phyloP scores from a whole-genome alignment of 2,888 invertebrate genomes.

The Euproctis similis region DNA sequence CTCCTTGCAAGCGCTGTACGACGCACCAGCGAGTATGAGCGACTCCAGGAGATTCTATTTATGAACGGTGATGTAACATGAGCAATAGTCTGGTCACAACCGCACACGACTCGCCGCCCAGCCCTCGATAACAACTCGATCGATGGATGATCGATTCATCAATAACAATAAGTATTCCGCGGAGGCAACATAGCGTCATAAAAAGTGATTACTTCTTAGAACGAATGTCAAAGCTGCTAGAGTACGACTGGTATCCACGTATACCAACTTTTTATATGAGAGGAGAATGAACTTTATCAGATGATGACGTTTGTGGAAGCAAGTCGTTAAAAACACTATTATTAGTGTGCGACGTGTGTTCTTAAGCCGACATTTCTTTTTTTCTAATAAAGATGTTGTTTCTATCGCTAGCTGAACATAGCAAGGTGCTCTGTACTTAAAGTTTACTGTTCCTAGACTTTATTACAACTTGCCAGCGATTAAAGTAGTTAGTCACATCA shows the following conservation, averaged over 20 bases:
- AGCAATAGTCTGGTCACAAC: conserved; percentile 44
- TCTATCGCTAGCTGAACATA: too few relatives aligned
- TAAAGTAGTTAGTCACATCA: too few relatives aligned
- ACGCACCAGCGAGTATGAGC: conserved; percentile 50
- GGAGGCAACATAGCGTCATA: conserved; percentile 11
- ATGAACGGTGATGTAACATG: conserved; percentile 63
- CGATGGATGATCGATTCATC: conserved; percentile 14
- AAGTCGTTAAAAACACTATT: neutral
- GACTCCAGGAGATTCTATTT: conserved; percentile 71
- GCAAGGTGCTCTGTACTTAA: too few relatives aligned
- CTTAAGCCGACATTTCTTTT: too few relatives aligned
- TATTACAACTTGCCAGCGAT: too few relatives aligned
- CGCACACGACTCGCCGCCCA: conserved; percentile 30
- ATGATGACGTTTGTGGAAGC: conserved; percentile 11
- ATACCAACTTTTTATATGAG: conserved; percentile 17
- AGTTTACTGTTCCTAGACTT: too few relatives aligned
- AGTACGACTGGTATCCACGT: conserved; percentile 16
- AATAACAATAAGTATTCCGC: conserved; percentile 5
- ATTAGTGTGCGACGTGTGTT: too few relatives aligned
- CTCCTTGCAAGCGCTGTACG: conserved; percentile 63
- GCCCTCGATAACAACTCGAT: conserved; percentile 28
- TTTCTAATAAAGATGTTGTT: too few relatives aligned
- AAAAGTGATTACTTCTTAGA: conserved; percentile 21
- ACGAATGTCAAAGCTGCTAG: conserved; percentile 8
- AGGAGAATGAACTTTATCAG: conserved; percentile 18